phyloP scores from a whole-genome alignment of 2,888 invertebrate species.

The Podabrus alpinus region DNA sequence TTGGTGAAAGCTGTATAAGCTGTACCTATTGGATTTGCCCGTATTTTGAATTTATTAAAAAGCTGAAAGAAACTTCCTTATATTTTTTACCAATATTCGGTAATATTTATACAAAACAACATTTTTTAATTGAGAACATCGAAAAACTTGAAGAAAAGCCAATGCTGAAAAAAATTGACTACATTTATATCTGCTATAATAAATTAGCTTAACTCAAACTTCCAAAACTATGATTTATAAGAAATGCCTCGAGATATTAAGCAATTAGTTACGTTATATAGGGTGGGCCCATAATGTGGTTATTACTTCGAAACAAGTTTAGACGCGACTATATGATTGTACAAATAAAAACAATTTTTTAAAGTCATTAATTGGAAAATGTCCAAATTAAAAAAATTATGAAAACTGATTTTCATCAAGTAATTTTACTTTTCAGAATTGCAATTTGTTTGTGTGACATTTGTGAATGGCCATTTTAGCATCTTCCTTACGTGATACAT shows the following conservation, averaged over 20 bases:
- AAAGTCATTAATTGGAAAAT: background rate
- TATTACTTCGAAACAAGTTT: background rate
- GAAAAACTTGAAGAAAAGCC: background rate
- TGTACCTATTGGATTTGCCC: background rate
- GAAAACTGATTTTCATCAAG: constrained; percentile 5
- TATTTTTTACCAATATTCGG: background rate
- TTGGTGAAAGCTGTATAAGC: background rate
- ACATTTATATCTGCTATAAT: background rate
- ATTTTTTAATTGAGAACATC: background rate
- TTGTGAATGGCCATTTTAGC: constrained; percentile 26
- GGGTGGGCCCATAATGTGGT: background rate
- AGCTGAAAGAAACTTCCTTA: no score
- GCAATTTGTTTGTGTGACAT: constrained; percentile 25
- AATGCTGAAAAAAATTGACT: background rate
- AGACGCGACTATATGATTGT: background rate
- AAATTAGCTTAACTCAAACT: background rate
- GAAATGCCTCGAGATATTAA: background rate
- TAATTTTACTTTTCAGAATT: constrained; percentile 15
- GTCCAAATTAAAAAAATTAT: background rate
- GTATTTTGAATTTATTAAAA: background rate
- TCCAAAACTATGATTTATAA: background rate
- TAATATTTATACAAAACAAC: background rate
- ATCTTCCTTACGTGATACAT: constrained; percentile 33
- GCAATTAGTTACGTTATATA: background rate
- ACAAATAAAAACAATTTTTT: no score